Evolutionary conservation across 2,888 invertebrate species (phyloP).

Genomic region (Epicampocera succincta): DNA sequence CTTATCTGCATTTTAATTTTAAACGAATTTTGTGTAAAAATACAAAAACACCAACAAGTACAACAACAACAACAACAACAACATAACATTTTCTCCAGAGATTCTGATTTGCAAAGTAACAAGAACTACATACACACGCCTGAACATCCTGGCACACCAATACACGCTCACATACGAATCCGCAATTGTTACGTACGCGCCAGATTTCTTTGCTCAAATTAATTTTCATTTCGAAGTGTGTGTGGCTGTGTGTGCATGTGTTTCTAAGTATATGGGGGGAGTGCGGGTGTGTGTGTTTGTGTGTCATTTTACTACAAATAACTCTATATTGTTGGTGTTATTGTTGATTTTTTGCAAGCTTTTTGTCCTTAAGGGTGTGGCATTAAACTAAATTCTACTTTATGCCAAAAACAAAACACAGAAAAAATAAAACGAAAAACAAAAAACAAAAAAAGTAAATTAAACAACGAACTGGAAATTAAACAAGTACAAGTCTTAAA

Average conservation of each 20-base stretch:
- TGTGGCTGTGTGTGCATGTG: not conserved
- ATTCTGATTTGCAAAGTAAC: conserved; percentile 52
- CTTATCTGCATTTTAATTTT: conserved; percentile 71
- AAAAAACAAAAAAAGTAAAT: conserved; percentile 14
- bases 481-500: conserved; percentile 43
- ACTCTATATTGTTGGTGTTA: conserved; percentile 19
- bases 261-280: too few relatives aligned
- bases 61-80: not conserved
- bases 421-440: conserved; percentile 8
- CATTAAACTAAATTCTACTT: conserved; percentile 48
- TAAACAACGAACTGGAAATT: conserved; percentile 47
- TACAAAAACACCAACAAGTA: conserved; percentile 52
- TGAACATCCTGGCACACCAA: conserved; percentile 32
- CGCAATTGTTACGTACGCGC: conserved; percentile 5
- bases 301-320: conserved; percentile 23
- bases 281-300: not conserved
- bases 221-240: too few relatives aligned
- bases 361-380: conserved; percentile 55
- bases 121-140: conserved; percentile 40
- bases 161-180: not conserved
- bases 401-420: conserved; percentile 35
- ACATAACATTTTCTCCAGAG: conserved; percentile 61
- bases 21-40: conserved; percentile 68
- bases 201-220: conserved; percentile 36
- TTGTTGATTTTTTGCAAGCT: conserved; percentile 31